Base-by-base conservation (phyloP, 2,113 vertebrate species). In the Seriola quinqueradiata region DNA sequence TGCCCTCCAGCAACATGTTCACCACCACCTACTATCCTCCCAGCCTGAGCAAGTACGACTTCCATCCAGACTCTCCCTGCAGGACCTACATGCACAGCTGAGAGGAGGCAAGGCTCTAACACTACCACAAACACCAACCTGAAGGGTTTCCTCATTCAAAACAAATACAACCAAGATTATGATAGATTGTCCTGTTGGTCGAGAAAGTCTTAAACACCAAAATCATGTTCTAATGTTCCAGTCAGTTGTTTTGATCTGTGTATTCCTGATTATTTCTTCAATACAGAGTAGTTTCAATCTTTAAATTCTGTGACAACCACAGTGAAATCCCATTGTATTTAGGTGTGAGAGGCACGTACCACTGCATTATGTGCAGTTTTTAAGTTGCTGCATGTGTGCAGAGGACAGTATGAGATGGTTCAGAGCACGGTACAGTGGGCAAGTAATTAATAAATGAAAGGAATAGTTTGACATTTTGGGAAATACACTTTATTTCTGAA, bases 61-160 rank as follows among this genome's bases (percentile, higher is more conserved):
- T 97, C 94, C 95, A 96, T 50, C 95, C 97, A 0, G 97, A 99
- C 84, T 95, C 98, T 0, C 96, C 97, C 64, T 97, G 97, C 94
- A 97, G 97, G 95, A 96, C 96, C 93, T 99, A 97, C 95, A 95
- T 97, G 92, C 97, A 99, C 95, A 98, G 97, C 97, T 99, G 97
- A 99, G 90, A 79, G 52, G 75, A 66, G 34, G 25, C 44, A 23
- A 0, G 8, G 4, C 32, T 9, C 8, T 36, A 19, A 12, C 5
- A 48, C 40, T 11, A 42, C 40, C 40, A 42, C 40, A 8, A 11
- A 23, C 77, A 32, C 55, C 70, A 8, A 13, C 59, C 23, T 63
- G 13, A 68, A 25, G 28, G 36, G 19, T 52, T 79, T 66, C 42
- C 13, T 65, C 5, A 1, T 46, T 77, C 57, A 12, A 38, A 9